phyloP scores from a whole-genome alignment of 1,140 invertebrate genomes.

The Drosophila ogumai region DNA sequence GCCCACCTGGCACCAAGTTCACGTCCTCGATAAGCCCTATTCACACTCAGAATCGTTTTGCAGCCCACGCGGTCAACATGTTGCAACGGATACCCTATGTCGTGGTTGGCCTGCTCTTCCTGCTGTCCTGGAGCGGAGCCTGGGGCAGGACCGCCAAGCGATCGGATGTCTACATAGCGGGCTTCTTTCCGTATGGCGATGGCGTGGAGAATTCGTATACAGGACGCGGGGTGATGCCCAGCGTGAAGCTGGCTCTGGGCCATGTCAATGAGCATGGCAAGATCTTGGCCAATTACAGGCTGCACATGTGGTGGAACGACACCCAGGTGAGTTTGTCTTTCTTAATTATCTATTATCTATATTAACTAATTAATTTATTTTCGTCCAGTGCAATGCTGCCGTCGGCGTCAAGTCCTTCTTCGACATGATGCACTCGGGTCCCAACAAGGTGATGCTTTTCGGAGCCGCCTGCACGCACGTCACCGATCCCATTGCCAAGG shows the following conservation, averaged over 20 bases:
- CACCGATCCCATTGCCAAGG: conserved; percentile 98
- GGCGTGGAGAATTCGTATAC: conserved; percentile 90
- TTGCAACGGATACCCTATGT: conserved; percentile 12
- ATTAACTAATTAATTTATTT: conserved; percentile 41
- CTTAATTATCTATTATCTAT: not conserved
- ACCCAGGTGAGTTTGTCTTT: conserved; percentile 90
- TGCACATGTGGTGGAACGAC: conserved; percentile 98
- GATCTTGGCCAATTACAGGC: conserved; percentile 93
- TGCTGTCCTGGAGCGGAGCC: conserved; percentile 19
- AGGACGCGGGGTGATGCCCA: conserved; percentile 96
- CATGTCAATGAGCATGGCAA: conserved; percentile 96
- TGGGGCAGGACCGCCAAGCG: conserved; percentile 70
- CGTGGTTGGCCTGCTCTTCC: conserved; percentile 27
- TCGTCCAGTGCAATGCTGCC: conserved; percentile 98
- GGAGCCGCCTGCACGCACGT: conserved; percentile 98
- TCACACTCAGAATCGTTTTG: conserved; percentile 39
- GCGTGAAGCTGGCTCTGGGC: conserved; percentile 95
- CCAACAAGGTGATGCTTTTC: conserved; percentile 97
- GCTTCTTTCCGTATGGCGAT: conserved; percentile 94
- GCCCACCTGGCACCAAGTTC: conserved; percentile 32
- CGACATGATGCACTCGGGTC: conserved; percentile 97
- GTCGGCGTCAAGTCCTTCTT: conserved; percentile 99
- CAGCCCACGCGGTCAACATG: conserved; percentile 57
- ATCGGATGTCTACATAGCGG: conserved; percentile 94
- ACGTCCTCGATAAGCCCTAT: conserved; percentile 29